phyloP scores from a whole-genome alignment of 37 sponge, comb jelly and placozoan genomes.

The Theonella swinhoei region DNA sequence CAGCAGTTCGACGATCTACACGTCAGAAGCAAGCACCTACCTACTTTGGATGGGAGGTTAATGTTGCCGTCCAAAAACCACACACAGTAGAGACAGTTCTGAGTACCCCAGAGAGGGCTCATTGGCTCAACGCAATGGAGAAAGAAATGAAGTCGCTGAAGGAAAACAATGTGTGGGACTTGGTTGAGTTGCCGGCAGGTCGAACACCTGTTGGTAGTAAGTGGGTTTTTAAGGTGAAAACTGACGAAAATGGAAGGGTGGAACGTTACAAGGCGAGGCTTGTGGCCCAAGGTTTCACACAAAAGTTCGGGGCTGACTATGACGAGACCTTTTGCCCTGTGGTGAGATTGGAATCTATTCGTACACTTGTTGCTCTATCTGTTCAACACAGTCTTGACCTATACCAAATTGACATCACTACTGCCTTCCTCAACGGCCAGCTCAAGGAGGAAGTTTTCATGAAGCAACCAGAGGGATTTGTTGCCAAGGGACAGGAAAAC shows the following conservation, averaged over 20 bases:
- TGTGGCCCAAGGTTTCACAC: constrained; percentile 63
- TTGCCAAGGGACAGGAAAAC: constrained; percentile 23
- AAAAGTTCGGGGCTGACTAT: constrained; percentile 52
- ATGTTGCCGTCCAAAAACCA: background rate
- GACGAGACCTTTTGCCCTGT: constrained; percentile 73
- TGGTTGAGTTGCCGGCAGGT: constrained; percentile 46
- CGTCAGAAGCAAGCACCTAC: background rate
- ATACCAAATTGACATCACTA: constrained; percentile 60
- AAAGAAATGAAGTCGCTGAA: constrained; percentile 60
- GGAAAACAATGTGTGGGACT: constrained; percentile 64
- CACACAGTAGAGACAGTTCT: constrained; percentile 18
- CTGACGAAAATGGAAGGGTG: constrained; percentile 41
- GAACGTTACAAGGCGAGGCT: constrained; percentile 60
- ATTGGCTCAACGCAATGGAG: constrained; percentile 65
- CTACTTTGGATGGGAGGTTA: background rate
- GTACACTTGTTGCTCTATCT: constrained; percentile 48
- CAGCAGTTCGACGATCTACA: background rate
- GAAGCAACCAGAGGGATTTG: constrained; percentile 65
- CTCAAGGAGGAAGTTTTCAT: constrained; percentile 68
- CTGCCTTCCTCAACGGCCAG: constrained; percentile 55
- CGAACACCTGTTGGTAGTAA: constrained; percentile 61
- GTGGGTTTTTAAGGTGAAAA: constrained; percentile 62
- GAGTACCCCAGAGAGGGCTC: constrained; percentile 33
- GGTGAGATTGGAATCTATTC: constrained; percentile 57
- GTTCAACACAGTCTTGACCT: constrained; percentile 48